Percentiles rank a stretch among this genome's conserved stretches.
phyloP scores from a whole-genome alignment of 2,113 vertebrate genomes.

The Empidonax alnorum region DNA sequence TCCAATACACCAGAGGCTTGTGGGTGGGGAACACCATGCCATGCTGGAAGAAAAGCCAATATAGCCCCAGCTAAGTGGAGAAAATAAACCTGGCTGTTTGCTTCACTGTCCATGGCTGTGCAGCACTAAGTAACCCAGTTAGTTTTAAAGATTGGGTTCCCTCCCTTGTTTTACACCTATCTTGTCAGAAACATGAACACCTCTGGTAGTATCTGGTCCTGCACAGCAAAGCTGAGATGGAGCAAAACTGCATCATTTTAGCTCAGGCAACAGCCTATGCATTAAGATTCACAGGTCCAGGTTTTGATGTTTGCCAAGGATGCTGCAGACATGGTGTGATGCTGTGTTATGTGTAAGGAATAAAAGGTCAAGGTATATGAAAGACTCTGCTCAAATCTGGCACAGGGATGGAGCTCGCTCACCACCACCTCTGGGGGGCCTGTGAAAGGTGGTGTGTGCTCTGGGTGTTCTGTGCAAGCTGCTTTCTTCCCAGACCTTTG shows the following conservation, averaged over 20 bases:
- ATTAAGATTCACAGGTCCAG: rapidly evolving
- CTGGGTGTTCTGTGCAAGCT: neutral
- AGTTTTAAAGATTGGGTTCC: neutral
- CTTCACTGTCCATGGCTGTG: neutral
- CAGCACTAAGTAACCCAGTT: neutral
- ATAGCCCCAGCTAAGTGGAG: neutral
- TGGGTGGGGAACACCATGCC: neutral
- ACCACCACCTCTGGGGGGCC: rapidly evolving
- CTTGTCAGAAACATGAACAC: neutral
- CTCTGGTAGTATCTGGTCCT: neutral
- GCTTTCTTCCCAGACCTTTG: neutral
- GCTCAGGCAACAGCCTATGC: neutral
- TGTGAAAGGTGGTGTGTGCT: neutral
- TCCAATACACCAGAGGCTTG: neutral
- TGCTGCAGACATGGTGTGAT: neutral
- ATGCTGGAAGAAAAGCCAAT: neutral
- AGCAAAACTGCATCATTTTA: neutral
- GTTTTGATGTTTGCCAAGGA: neutral
- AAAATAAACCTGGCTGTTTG: neutral
- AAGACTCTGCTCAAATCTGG: neutral
- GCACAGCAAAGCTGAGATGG: rapidly evolving
- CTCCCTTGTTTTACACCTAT: neutral
- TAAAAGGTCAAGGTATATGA: neutral
- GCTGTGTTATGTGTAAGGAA: neutral
- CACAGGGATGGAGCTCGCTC: neutral